phyloP scores from a whole-genome alignment of 2,888 invertebrate species.

The Caenorhabditis sp. region DNA sequence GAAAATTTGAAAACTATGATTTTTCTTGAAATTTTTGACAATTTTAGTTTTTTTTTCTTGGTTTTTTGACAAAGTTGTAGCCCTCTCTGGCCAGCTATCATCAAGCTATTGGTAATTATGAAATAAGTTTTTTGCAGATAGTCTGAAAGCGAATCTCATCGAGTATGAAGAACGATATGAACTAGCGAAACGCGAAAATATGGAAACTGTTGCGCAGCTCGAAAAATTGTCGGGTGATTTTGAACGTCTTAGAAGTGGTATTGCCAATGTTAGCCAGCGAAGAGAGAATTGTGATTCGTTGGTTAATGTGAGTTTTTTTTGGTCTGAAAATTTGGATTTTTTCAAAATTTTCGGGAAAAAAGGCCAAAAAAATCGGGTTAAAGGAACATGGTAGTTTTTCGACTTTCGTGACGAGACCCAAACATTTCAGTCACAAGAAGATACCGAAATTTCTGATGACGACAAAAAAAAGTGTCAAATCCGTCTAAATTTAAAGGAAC shows the following conservation, averaged over 20 bases:
- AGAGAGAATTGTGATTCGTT: slow-evolving; percentile 28
- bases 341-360: not conserved
- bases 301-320: slow-evolving; percentile 13
- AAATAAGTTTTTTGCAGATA: no score
- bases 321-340: not conserved
- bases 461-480: no score
- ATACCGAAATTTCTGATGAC: no score
- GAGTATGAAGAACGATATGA: slow-evolving; percentile 67
- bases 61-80: no score
- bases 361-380: no score
- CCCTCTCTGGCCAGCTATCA: no score
- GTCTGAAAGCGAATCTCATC: slow-evolving; percentile 58
- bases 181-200: slow-evolving; percentile 57
- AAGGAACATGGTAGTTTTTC: no score
- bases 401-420: no score
- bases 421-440: no score
- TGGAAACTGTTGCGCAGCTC: slow-evolving; percentile 52
- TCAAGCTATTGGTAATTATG: no score
- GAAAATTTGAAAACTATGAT: slow-evolving; percentile 1
- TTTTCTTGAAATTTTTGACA: not conserved
- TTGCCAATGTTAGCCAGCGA: slow-evolving; percentile 40
- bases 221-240: slow-evolving; percentile 53
- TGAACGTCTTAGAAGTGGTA: slow-evolving; percentile 43
- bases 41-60: no score
- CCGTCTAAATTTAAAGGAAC: no score